Evolutionary conservation across 2,888 invertebrate species (phyloP).

Genomic region (Eueremaeus valkanovi): DNA sequence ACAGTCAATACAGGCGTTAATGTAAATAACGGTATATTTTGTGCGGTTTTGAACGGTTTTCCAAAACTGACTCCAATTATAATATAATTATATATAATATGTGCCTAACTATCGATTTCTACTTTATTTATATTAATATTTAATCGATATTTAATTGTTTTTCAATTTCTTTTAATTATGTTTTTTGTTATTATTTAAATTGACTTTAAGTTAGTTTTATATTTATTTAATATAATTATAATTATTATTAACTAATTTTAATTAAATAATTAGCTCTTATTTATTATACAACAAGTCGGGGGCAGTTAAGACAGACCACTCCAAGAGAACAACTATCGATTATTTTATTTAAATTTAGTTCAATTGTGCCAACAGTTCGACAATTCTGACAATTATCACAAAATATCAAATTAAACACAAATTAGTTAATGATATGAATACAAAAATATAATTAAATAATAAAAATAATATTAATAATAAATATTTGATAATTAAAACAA

Average conservation of each 20-base stretch:
- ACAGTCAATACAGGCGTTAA: neutral
- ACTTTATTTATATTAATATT: neutral
- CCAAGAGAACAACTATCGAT: neutral
- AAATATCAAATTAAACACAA: neutral
- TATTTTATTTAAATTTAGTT: neutral
- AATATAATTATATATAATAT: too few species aligned
- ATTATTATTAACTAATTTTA: too few species aligned
- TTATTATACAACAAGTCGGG: too few species aligned
- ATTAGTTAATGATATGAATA: neutral
- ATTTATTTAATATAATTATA: too few species aligned
- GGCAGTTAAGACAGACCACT: neutral
- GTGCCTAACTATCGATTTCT: neutral
- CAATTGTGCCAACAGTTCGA: neutral
- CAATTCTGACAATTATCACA: neutral
- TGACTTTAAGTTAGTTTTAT: neutral
- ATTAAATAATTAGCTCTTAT: neutral
- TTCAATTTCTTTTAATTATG: neutral
- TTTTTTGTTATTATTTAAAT: conserved; percentile 7
- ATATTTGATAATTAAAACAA: neutral
- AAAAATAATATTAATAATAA: neutral
- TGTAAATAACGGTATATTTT: neutral
- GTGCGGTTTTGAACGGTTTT: too few species aligned
- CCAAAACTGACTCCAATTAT: too few species aligned
- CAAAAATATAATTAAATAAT: neutral
- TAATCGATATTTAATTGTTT: neutral